Evolutionary conservation across 1,140 invertebrate genomes (phyloP).

Genomic region (Trichomalopsis sarcophagae): DNA sequence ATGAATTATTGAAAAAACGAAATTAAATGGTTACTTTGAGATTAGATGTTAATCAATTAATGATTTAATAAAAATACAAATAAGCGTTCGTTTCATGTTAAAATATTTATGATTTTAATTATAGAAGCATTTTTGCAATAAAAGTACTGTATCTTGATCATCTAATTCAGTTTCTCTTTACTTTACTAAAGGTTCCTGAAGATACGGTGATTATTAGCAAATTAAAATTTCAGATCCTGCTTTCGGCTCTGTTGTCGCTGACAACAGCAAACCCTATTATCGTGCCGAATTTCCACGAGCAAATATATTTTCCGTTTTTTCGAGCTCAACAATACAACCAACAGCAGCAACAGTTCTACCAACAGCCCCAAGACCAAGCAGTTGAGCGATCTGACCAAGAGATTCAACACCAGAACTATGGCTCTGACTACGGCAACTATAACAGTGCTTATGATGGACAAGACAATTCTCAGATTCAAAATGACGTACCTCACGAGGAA

Average conservation of each 20-base stretch:
- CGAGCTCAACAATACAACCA: neutral
- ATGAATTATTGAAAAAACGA: neutral
- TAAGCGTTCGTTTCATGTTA: no score
- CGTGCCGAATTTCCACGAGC: slow-evolving; percentile 59
- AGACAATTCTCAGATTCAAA: slow-evolving; percentile 49
- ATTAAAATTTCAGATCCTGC: slow-evolving; percentile 57
- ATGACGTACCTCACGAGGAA: slow-evolving; percentile 48
- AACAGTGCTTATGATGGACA: slow-evolving; percentile 51
- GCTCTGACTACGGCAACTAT: slow-evolving; percentile 51
- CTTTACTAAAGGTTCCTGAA: no score
- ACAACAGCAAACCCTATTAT: slow-evolving; percentile 62
- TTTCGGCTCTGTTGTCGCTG: slow-evolving; percentile 62
- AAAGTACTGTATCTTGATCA: no score
- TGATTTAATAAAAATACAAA: no score
- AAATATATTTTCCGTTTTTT: slow-evolving; percentile 59
- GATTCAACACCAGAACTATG: slow-evolving; percentile 48
- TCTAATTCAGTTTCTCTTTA: no score
- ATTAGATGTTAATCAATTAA: no score
- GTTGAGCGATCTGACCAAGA: slow-evolving; percentile 68
- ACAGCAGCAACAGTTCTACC: neutral
- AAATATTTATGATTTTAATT: no score
- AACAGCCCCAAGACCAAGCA: slow-evolving; percentile 39
- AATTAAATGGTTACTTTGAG: neutral
- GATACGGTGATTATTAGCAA: neutral
- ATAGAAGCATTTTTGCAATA: no score